A percentile compares a stretch with the other conserved stretches of the same genome.
These are phyloP conservation scores for Channa argus DNA, from an alignment of 2,113 vertebrate genomes.

Conservation along the genomic window DNA sequence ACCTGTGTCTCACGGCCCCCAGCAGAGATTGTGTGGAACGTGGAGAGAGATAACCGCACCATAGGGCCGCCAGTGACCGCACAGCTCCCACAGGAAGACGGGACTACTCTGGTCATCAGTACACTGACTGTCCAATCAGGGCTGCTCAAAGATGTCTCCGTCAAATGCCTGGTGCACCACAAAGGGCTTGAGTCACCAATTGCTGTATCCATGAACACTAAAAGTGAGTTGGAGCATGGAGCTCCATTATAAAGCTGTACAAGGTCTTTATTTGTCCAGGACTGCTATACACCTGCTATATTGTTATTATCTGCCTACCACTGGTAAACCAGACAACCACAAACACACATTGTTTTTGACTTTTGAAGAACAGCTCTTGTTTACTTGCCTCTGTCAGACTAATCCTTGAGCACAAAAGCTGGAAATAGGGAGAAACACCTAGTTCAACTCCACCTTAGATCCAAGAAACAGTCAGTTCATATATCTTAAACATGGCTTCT, in stretches of 20 bases:
- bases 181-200: constrained; percentile 84
- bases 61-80: constrained; percentile 73
- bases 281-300: too few relatives aligned
- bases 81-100: constrained; percentile 69
- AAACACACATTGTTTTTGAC: too few relatives aligned
- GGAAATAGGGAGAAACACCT: too few relatives aligned
- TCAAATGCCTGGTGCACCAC: constrained; percentile 87
- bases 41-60: constrained; percentile 83
- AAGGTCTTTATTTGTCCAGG: not conserved
- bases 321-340: too few relatives aligned
- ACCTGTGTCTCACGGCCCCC: constrained; percentile 80
- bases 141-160: constrained; percentile 82
- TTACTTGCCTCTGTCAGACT: not conserved
- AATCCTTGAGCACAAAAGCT: too few relatives aligned
- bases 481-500: too few relatives aligned
- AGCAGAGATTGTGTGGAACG: constrained; percentile 84
- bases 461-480: too few relatives aligned
- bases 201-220: constrained; percentile 87
- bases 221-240: constrained; percentile 75
- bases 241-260: not conserved
- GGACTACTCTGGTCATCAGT: constrained; percentile 83
- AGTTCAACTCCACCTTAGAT: too few relatives aligned
- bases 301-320: too few relatives aligned
- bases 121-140: constrained; percentile 77
- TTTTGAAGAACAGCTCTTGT: too few relatives aligned